These are phyloP conservation scores for Phalacrocorax carbo DNA, from an alignment of 2,113 vertebrate species.

Conservation along the genomic window DNA sequence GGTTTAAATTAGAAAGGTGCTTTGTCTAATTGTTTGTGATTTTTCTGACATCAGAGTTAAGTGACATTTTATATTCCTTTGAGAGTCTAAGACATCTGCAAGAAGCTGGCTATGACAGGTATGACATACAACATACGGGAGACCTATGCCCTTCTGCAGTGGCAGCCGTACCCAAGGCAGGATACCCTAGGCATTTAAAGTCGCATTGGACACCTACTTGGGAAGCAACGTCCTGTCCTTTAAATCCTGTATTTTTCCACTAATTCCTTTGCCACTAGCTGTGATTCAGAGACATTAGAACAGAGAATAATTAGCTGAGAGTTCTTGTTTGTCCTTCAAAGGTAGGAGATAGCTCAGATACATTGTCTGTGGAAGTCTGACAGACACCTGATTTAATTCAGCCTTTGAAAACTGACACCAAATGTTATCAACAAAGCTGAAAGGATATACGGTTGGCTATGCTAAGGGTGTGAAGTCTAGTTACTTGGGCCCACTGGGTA, in stretches of 20 bases:
- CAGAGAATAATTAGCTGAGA: neutral
- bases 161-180: neutral
- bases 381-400: neutral
- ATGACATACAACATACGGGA: neutral
- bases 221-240: neutral
- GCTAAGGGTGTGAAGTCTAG: neutral
- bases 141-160: neutral
- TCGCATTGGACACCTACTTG: neutral
- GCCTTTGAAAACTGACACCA: neutral
- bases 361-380: neutral
- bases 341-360: neutral
- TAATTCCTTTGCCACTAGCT: neutral
- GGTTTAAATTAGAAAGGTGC: neutral
- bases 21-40: neutral
- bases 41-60: neutral
- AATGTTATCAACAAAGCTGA: neutral
- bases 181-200: neutral
- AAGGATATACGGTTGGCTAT: neutral
- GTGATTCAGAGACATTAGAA: neutral
- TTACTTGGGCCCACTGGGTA: neutral
- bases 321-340: neutral
- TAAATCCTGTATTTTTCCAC: neutral
- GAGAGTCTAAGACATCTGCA: neutral
- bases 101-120: neutral
- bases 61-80: neutral